Percentiles rank a stretch among this genome's conserved stretches.
These are phyloP conservation scores for Deilephila elpenor DNA, from an alignment of 2,888 invertebrate genomes.

Conservation along the genomic window DNA sequence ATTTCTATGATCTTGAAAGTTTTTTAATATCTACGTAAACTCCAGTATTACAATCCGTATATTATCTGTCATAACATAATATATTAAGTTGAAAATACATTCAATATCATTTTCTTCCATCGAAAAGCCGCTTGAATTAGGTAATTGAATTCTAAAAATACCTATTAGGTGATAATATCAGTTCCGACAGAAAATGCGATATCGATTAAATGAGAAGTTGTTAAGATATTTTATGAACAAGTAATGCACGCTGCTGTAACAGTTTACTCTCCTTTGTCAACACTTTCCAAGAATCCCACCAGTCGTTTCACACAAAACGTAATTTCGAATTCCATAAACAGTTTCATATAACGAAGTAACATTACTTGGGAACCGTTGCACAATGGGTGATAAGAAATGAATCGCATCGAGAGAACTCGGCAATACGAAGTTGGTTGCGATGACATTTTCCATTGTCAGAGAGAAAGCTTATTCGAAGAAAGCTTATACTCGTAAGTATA, in stretches of 20 bases:
- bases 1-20: not conserved
- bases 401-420: constrained; percentile 51
- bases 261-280: not conserved
- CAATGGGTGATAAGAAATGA: constrained; percentile 53
- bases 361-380: constrained; percentile 34
- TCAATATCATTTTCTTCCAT: no score
- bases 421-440: constrained; percentile 29
- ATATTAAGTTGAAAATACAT: no score
- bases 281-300: not conserved
- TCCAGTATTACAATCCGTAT: not conserved
- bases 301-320: constrained; percentile 3
- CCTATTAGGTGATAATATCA: no score
- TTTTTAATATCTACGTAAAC: not conserved
- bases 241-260: not conserved
- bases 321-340: constrained; percentile 8
- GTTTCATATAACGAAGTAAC: constrained; percentile 11
- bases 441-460: constrained; percentile 29
- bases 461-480: constrained; percentile 33
- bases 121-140: no score
- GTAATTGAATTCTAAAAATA: no score
- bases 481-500: constrained; percentile 18
- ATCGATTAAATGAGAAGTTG: not conserved
- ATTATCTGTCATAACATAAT: no score
- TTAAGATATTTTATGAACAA: not conserved
- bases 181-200: no score